Percentiles rank a stretch among this genome's conserved stretches.
Evolutionary conservation across 2,888 invertebrate species (phyloP).

Genomic region (Pecten maximus): DNA sequence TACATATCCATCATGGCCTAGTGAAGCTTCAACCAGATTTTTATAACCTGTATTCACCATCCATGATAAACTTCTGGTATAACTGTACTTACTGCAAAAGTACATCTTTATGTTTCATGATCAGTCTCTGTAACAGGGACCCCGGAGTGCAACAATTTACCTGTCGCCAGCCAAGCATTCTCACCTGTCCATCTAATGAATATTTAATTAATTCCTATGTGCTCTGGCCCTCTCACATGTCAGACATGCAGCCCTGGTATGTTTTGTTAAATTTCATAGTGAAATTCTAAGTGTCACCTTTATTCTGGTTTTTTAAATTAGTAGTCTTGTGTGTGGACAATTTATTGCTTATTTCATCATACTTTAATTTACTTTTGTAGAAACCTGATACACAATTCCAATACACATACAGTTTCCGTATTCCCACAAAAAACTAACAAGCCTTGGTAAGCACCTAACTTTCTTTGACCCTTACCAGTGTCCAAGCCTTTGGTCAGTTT

Average conservation of each 20-base stretch:
- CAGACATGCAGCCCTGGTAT: slow-evolving; percentile 10
- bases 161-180: slow-evolving; percentile 14
- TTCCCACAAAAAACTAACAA: neutral
- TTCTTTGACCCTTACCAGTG: neutral
- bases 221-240: slow-evolving; percentile 18
- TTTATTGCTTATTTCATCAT: slow-evolving; percentile 22
- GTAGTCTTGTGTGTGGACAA: neutral
- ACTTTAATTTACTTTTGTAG: neutral
- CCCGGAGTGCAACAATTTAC: slow-evolving; percentile 33
- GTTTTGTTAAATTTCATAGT: neutral
- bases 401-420: neutral
- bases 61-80: neutral
- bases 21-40: too few species aligned
- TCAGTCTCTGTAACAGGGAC: neutral
- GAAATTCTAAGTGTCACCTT: neutral
- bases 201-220: slow-evolving; percentile 27
- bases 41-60: too few species aligned
- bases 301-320: slow-evolving; percentile 10
- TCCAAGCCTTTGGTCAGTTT: neutral
- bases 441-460: neutral
- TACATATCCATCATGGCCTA: too few species aligned
- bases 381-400: neutral
- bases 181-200: slow-evolving; percentile 30
- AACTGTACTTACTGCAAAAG: neutral
- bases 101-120: slow-evolving; percentile 5